phyloP scores from a whole-genome alignment of 1,140 invertebrate genomes.

The Aphelenchoides avenae region DNA sequence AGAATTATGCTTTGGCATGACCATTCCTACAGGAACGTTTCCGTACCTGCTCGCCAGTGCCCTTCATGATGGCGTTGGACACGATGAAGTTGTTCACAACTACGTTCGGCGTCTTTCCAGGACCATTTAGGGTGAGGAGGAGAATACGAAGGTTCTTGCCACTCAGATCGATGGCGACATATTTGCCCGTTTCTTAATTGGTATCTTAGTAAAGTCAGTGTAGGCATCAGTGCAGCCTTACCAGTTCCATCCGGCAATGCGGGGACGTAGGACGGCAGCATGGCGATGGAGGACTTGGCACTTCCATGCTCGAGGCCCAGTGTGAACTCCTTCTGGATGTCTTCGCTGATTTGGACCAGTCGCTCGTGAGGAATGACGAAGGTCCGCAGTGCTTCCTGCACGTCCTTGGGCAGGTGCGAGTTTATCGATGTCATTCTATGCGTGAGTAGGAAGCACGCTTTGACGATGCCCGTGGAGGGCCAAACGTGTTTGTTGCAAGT shows the following conservation, averaged over 20 bases:
- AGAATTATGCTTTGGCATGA: background rate
- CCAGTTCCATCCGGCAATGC: conserved; percentile 54
- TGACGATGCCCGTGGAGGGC: too few relatives aligned
- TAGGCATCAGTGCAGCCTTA: conserved; percentile 15
- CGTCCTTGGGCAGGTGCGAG: conserved; percentile 21
- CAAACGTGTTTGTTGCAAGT: too few relatives aligned
- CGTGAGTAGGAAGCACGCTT: too few relatives aligned
- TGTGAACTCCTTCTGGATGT: conserved; percentile 48
- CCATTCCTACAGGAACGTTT: too few relatives aligned
- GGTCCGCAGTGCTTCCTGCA: conserved; percentile 13
- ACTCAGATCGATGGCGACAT: conserved; percentile 58
- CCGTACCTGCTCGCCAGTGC: conserved; percentile 55
- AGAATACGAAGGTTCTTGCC: conserved; percentile 58
- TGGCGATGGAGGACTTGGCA: conserved; percentile 49
- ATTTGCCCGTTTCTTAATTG: conserved; percentile 53
- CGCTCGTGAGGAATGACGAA: conserved; percentile 43
- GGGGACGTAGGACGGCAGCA: conserved; percentile 56
- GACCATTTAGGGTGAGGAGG: conserved; percentile 43
- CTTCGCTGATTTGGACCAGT: conserved; percentile 51
- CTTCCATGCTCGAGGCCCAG: conserved; percentile 38
- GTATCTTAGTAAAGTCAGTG: conserved; percentile 9
- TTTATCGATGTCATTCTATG: too few relatives aligned
- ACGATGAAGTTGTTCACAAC: conserved; percentile 54
- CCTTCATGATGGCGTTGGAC: conserved; percentile 55
- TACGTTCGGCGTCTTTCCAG: conserved; percentile 36